Conservation (phyloP, 1,140 invertebrate species). For the Pinna nobilis region DNA sequence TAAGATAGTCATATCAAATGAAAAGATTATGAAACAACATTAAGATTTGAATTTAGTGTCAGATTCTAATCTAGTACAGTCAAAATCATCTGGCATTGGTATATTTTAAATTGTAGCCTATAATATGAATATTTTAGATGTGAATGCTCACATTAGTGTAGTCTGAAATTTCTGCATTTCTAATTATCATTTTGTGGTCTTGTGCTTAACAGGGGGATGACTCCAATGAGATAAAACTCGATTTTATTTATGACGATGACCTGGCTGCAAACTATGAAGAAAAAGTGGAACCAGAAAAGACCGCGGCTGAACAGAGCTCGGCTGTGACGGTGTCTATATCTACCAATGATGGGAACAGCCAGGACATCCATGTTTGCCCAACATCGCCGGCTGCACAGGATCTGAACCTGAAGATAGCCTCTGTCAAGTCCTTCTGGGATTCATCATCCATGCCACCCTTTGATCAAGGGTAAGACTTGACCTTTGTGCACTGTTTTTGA, state of each 20-base stretch:
- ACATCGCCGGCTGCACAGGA: slow-evolving; percentile 87
- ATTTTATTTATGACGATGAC: slow-evolving; percentile 90
- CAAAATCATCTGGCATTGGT: no score
- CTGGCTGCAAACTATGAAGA: slow-evolving; percentile 79
- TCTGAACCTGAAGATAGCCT: slow-evolving; percentile 94
- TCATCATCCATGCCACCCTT: slow-evolving; percentile 48
- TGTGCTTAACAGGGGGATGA: slow-evolving; percentile 82
- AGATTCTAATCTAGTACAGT: no score
- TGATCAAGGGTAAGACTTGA: slow-evolving; percentile 36
- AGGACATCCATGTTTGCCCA: slow-evolving; percentile 75
- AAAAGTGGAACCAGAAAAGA: slow-evolving; percentile 74
- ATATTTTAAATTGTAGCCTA: no score
- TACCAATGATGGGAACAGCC: slow-evolving; percentile 72
- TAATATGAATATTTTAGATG: background rate
- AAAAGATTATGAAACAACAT: no score
- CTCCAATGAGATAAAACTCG: slow-evolving; percentile 90
- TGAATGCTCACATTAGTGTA: background rate
- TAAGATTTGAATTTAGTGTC: no score
- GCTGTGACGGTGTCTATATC: slow-evolving; percentile 80
- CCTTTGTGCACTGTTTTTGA: no score
- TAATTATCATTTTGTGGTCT: no score
- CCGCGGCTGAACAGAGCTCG: slow-evolving; percentile 67
- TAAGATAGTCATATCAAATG: no score
- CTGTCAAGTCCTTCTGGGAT: slow-evolving; percentile 93
- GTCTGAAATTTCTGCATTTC: slow-evolving; percentile 12